A percentile compares a stretch with the other conserved stretches of the same genome.
Conservation (phyloP, 1,140 invertebrate genomes). For the Varroa destructor region DNA sequence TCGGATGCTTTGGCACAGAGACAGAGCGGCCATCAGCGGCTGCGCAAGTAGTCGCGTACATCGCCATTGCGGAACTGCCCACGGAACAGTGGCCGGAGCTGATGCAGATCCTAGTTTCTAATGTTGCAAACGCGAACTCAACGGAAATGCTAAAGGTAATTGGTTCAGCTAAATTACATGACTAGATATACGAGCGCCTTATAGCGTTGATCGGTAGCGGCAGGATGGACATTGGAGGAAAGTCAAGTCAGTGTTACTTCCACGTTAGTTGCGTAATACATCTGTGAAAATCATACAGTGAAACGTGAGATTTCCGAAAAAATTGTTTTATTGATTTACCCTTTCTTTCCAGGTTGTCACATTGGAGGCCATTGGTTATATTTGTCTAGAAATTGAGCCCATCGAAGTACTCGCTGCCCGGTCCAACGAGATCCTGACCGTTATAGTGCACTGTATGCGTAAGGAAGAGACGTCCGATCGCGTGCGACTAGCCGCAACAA, state of each 20-base stretch:
- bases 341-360: constrained; percentile 48
- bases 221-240: no score
- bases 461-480: constrained; percentile 63
- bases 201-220: no score
- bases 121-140: constrained; percentile 63
- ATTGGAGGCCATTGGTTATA: constrained; percentile 86
- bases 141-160: constrained; percentile 82
- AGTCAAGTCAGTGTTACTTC: no score
- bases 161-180: no score
- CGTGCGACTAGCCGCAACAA: constrained; percentile 84
- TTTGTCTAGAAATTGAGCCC: constrained; percentile 68
- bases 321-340: no score
- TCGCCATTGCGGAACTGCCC: constrained; percentile 88
- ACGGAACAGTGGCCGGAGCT: constrained; percentile 59
- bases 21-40: constrained; percentile 83
- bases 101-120: constrained; percentile 68
- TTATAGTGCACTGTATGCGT: constrained; percentile 96
- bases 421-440: constrained; percentile 91
- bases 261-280: no score
- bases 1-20: constrained; percentile 86
- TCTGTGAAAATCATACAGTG: no score
- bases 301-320: no score
- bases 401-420: constrained; percentile 68
- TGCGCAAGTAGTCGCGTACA: constrained; percentile 95
- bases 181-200: no score